Percentiles rank a stretch among this genome's conserved stretches.
Evolutionary conservation across 2,888 invertebrate species (phyloP).

Genomic region (Exocentrus adspersus): DNA sequence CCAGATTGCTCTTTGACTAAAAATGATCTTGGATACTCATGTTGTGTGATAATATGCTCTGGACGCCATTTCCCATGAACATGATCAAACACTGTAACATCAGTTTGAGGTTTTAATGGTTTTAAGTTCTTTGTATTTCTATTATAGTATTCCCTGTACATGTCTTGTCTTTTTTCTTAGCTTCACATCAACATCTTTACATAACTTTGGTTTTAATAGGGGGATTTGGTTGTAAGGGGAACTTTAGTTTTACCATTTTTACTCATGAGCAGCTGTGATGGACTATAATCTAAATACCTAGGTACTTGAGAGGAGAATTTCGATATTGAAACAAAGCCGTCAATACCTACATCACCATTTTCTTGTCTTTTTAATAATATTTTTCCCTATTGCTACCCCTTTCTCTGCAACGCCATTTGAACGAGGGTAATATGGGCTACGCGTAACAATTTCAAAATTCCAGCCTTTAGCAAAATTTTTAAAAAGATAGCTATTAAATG

Average conservation of each 20-base stretch:
- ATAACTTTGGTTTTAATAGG: neutral
- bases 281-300: neutral
- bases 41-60: no score
- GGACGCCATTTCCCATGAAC: no score
- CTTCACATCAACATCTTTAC: neutral
- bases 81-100: neutral
- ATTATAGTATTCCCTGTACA: neutral
- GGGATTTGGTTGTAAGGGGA: no score
- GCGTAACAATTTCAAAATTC: constrained; percentile 8
- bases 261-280: neutral
- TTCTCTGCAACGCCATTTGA: constrained; percentile 17
- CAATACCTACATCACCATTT: no score
- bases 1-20: no score
- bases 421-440: constrained; percentile 15
- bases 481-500: constrained; percentile 22
- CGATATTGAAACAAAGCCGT: neutral
- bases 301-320: neutral
- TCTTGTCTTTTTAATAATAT: constrained; percentile 8
- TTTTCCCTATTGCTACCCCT: constrained; percentile 14
- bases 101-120: neutral
- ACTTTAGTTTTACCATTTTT: neutral
- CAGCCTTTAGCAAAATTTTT: constrained; percentile 23
- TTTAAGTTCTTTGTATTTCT: neutral
- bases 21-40: no score
- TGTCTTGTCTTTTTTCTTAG: neutral